Evolutionary conservation across 2,888 invertebrate genomes (phyloP), one percentile per base, ranked within the genome.

Genomic region (Endotricha flammealis): DNA sequence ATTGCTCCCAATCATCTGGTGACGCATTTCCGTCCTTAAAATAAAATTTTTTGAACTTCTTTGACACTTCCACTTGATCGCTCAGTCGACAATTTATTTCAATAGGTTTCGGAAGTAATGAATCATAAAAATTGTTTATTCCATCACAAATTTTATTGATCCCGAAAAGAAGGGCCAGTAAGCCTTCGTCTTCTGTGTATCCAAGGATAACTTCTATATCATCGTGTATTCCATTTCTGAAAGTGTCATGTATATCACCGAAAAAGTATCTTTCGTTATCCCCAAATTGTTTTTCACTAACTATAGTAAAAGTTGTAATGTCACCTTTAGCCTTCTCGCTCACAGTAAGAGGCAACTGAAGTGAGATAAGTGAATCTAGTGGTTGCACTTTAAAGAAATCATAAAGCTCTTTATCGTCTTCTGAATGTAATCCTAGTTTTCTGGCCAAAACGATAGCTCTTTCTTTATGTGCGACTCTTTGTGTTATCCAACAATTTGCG

Each of bases 151-250:
- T 27, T 8, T 49, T 42, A 0, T 68, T 55, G 2, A 57, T 9
- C 12, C 39, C 13, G 2, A 44, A 41, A 0, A 17, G 41, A 1
- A 17, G 13, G 3, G 51, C 43, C 27, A 72, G 37, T 0, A 70
- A 14, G 0, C 93, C 93, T 75, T 95, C 95, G 30, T 93, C 90
- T 11, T 89, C 87, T 3, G 90, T 93, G 8, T 91, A 73, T 2
- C 95, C 95, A 12, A 90, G 82, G 65, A 95, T 90, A 62, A 93
- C 88, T 0, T 93, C 92, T 1, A 91, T 77, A 2, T 53, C 66
- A 42, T 69, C 54, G 27, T 89, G 74, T 5, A 77, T 72, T 5
- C 89, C 89, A 4, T 78, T 67, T 49, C 74, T 70, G 9, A 85
- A 46, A 10, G 70, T 60, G 6, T 89, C 76, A 5, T 39, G 35